Conservation (phyloP, 2,797 vertebrate species). For the Gallinago nigripennis region DNA sequence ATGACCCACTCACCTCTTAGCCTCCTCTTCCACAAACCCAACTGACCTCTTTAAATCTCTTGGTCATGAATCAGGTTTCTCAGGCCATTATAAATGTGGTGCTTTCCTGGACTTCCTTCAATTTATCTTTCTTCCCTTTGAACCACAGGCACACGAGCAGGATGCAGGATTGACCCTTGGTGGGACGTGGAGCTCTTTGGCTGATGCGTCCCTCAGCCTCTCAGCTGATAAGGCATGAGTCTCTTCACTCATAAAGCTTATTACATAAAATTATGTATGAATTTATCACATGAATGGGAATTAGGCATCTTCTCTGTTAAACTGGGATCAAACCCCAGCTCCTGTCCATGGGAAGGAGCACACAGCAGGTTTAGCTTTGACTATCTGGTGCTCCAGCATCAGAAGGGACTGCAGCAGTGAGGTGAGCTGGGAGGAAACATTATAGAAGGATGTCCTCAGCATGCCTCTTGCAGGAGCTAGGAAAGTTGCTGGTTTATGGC, state of each 20-base stretch:
- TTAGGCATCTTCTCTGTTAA: not conserved
- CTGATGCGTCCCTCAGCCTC: not conserved
- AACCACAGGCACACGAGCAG: rapidly evolving
- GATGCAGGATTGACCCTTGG: not conserved
- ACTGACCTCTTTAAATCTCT: not conserved
- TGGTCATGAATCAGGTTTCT: not conserved
- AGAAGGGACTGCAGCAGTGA: not conserved
- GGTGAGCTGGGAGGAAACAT: not conserved
- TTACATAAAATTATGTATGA: rapidly evolving
- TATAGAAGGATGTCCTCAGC: not conserved
- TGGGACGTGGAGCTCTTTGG: not conserved
- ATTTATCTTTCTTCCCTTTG: not conserved
- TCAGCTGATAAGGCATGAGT: not conserved
- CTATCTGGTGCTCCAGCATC: not conserved
- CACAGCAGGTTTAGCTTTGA: not conserved
- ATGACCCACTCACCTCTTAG: not conserved
- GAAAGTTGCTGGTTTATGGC: not conserved
- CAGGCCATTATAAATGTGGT: not conserved
- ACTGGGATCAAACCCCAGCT: not conserved
- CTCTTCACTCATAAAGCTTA: rapidly evolving
- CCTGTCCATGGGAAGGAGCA: not conserved
- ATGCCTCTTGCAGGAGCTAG: too few species aligned
- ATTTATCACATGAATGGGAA: not conserved
- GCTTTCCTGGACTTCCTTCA: not conserved
- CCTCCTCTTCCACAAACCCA: not conserved